phyloP scores from a whole-genome alignment of 2,888 invertebrate species.

The Sylvicola cinctus region DNA sequence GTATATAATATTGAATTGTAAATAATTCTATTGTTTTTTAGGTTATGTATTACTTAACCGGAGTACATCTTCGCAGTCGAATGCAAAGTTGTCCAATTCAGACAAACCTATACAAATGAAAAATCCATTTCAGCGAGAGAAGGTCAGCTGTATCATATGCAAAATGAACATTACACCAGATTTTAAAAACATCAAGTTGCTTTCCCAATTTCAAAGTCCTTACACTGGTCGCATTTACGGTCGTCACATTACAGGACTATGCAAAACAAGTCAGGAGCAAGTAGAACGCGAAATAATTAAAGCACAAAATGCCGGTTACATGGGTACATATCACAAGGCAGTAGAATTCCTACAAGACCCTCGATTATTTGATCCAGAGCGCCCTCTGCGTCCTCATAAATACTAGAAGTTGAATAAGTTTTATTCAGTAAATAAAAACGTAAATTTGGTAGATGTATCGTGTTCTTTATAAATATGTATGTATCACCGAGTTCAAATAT shows the following conservation, averaged over 20 bases:
- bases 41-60: too few species aligned
- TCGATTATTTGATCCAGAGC: slow-evolving; percentile 72
- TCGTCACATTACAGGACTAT: slow-evolving; percentile 83
- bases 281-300: slow-evolving; percentile 54
- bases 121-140: slow-evolving; percentile 66
- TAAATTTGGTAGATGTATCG: too few species aligned
- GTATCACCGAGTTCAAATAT: too few species aligned
- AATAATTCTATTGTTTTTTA: too few species aligned
- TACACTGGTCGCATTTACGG: slow-evolving; percentile 87
- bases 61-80: too few species aligned
- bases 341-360: slow-evolving; percentile 69
- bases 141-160: slow-evolving; percentile 59
- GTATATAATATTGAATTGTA: too few species aligned
- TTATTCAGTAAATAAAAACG: too few species aligned
- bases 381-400: slow-evolving; percentile 58
- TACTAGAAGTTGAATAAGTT: too few species aligned
- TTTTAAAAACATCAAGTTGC: slow-evolving; percentile 76
- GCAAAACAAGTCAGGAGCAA: slow-evolving; percentile 53
- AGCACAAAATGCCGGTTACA: slow-evolving; percentile 58
- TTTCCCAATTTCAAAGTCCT: slow-evolving; percentile 91
- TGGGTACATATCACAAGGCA: slow-evolving; percentile 68
- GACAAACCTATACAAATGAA: slow-evolving; percentile 32
- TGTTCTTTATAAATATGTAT: too few species aligned
- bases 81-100: too few species aligned
- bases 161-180: slow-evolving; percentile 58